Conservation (phyloP, 2,113 vertebrate species). For the Bettongia penicillata region DNA sequence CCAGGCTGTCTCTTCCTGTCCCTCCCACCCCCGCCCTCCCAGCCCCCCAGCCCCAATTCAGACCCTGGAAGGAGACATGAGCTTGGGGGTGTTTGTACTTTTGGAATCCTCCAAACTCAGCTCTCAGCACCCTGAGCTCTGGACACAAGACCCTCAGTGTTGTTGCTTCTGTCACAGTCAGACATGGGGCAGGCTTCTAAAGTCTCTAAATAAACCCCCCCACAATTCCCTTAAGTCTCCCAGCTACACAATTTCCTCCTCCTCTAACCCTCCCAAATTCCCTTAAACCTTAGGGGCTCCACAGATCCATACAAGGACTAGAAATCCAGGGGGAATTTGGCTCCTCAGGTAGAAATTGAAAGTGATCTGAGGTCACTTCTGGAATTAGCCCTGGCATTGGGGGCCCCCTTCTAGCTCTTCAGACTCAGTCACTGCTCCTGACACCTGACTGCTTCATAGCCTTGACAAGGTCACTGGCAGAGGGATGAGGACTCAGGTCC, state of each 20-base stretch:
- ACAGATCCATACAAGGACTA: neutral
- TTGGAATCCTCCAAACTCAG: neutral
- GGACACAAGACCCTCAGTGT: neutral
- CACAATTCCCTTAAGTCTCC: neutral
- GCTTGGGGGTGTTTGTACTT: neutral
- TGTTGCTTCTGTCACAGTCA: neutral
- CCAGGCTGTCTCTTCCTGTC: neutral
- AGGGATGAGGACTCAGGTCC: constrained; percentile 35
- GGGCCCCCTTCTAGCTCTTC: constrained; percentile 19
- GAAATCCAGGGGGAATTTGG: neutral
- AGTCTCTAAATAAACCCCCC: neutral
- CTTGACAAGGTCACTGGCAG: neutral
- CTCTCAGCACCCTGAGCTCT: neutral
- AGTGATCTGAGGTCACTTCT: constrained; percentile 6
- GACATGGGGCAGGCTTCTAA: neutral
- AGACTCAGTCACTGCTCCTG: neutral
- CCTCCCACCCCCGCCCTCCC: neutral
- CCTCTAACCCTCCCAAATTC: neutral
- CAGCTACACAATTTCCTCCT: neutral
- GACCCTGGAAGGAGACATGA: neutral
- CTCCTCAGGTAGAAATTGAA: neutral
- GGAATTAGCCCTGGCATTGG: neutral
- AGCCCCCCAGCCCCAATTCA: neutral
- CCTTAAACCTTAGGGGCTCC: neutral
- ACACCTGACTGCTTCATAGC: constrained; percentile 8